phyloP scores from a whole-genome alignment of 37 sponge, comb jelly and placozoan genomes.

The Petrosia ficiformis region DNA sequence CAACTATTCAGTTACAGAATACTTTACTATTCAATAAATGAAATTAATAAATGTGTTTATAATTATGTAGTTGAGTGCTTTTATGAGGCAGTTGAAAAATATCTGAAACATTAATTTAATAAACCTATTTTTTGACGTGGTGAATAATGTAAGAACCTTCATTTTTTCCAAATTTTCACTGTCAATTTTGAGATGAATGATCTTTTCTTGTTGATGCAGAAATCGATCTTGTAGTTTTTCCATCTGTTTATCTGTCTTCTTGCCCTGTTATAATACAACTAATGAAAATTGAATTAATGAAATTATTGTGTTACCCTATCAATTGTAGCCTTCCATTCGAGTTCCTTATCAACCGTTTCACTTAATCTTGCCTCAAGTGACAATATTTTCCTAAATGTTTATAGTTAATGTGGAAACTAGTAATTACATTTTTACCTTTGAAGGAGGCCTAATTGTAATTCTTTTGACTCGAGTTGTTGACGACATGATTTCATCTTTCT shows the following conservation, averaged over 20 bases:
- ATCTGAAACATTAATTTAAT: too few relatives aligned
- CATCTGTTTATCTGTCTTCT: constrained; percentile 30
- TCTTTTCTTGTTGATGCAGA: constrained; percentile 23
- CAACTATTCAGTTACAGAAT: too few relatives aligned
- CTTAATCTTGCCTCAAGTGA: constrained; percentile 40
- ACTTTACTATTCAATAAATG: too few relatives aligned
- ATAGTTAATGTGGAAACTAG: too few relatives aligned
- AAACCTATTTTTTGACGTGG: too few relatives aligned
- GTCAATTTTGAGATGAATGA: constrained; percentile 26
- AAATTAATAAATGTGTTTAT: not conserved
- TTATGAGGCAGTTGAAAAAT: too few relatives aligned
- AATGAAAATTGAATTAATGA: not conserved
- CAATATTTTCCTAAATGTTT: constrained; percentile 61
- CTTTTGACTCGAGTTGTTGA: constrained; percentile 69
- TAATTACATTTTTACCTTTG: too few relatives aligned
- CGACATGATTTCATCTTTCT: constrained; percentile 57
- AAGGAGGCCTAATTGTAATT: constrained; percentile 59
- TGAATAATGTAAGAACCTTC: constrained; percentile 24
- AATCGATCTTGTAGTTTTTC: constrained; percentile 26
- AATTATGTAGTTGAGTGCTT: not conserved
- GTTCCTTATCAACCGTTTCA: constrained; percentile 22
- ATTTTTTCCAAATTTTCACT: constrained; percentile 13
- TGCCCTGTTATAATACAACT: constrained; percentile 9
- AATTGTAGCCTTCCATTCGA: constrained; percentile 21
- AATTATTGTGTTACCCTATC: constrained; percentile 20